Conservation (phyloP, 1,140 invertebrate genomes). For the Caenorhabditis remanei region DNA sequence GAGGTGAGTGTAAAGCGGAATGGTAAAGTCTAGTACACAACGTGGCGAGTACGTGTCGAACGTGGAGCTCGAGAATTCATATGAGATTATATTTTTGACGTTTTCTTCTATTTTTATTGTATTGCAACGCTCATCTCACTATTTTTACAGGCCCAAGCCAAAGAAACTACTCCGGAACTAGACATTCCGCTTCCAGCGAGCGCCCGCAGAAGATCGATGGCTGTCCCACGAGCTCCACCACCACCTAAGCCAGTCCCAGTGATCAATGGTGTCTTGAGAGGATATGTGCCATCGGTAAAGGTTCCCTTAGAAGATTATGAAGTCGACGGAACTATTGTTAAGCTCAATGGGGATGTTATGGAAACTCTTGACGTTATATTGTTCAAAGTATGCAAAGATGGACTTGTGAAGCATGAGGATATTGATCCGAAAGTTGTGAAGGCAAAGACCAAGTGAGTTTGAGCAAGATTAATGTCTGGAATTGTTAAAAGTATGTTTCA, state of each 20-base stretch:
- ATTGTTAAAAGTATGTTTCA: background rate
- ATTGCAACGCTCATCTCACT: too few relatives aligned
- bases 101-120: background rate
- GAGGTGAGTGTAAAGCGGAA: background rate
- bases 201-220: background rate
- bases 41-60: too few relatives aligned
- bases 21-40: too few relatives aligned
- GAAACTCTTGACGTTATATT: background rate
- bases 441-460: background rate
- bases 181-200: background rate
- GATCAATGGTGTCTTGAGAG: constrained; percentile 15
- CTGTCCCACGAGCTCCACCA: background rate
- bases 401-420: constrained; percentile 10
- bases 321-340: background rate
- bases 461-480: background rate
- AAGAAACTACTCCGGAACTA: constrained; percentile 3
- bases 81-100: background rate
- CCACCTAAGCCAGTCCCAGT: constrained; percentile 1
- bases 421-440: constrained; percentile 37
- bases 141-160: constrained; percentile 18
- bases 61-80: too few relatives aligned
- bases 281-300: constrained; percentile 6
- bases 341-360: background rate
- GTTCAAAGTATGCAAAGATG: constrained; percentile 21
- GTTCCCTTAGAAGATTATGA: constrained; percentile 14